A percentile compares a stretch with the other conserved stretches of the same genome.
Evolutionary conservation across 2,888 invertebrate genomes (phyloP).

Genomic region (Caenorhabditis imperialis): DNA sequence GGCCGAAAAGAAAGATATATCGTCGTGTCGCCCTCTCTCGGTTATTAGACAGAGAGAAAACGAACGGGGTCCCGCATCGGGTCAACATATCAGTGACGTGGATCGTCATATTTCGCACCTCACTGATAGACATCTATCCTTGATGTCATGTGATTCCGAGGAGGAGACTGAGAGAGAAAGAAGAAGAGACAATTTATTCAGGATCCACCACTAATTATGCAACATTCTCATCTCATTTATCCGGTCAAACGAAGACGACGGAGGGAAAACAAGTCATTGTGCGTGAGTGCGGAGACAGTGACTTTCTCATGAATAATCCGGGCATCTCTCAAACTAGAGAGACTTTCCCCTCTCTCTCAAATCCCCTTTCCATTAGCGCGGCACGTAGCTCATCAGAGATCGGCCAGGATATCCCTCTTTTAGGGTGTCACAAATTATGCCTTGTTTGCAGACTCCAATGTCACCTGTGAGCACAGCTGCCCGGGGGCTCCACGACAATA

Average conservation of each 20-base stretch:
- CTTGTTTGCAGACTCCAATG: conserved; percentile 17
- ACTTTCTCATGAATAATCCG: conserved; percentile 35
- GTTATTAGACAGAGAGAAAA: too few relatives aligned
- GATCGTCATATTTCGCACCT: too few relatives aligned
- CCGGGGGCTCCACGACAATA: too few relatives aligned
- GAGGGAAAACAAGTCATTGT: conserved; percentile 10
- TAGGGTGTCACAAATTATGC: conserved; percentile 20
- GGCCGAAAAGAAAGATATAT: conserved; percentile 13
- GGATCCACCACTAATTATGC: conserved; percentile 11
- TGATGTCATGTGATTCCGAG: conserved; percentile 2
- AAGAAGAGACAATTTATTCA: too few relatives aligned
- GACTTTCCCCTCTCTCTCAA: background rate
- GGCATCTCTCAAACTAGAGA: conserved; percentile 26
- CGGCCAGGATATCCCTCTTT: background rate
- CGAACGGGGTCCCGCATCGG: too few relatives aligned
- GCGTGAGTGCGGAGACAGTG: too few relatives aligned
- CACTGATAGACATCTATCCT: conserved; percentile 20
- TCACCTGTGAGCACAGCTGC: conserved; percentile 34
- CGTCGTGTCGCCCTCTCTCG: background rate
- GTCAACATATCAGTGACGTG: too few relatives aligned
- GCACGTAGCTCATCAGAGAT: conserved; percentile 33
- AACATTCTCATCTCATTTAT: too few relatives aligned
- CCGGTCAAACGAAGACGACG: too few relatives aligned
- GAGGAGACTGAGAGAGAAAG: too few relatives aligned
- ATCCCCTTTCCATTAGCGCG: conserved; percentile 16